phyloP scores from a whole-genome alignment of 2,888 invertebrate species.

The Apamea crenata region DNA sequence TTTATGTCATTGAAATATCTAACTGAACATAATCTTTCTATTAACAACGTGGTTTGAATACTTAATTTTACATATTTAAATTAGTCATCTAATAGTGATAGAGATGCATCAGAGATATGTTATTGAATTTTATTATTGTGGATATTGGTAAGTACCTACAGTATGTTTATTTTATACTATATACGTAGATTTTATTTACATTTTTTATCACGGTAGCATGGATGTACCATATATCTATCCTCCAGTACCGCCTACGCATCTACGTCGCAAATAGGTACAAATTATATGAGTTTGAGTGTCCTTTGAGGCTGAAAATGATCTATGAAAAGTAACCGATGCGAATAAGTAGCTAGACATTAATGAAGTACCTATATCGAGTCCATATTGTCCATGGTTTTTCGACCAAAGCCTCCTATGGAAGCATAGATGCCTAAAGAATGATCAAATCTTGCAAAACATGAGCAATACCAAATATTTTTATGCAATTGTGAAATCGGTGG shows the following conservation, averaged over 20 bases:
- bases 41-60: conserved; percentile 44
- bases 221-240: background rate
- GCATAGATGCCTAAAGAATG: background rate
- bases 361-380: background rate
- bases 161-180: background rate
- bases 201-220: background rate
- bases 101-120: conserved; percentile 24
- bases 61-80: conserved; percentile 39
- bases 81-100: conserved; percentile 5
- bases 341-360: background rate
- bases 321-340: background rate
- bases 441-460: conserved; percentile 15
- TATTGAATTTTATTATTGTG: conserved; percentile 28
- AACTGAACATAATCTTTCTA: conserved; percentile 55
- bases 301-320: background rate
- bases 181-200: background rate
- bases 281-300: background rate
- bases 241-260: background rate
- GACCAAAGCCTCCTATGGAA: background rate
- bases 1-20: conserved; percentile 52
- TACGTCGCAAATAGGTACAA: background rate
- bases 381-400: background rate
- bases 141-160: background rate
- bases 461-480: conserved; percentile 21
- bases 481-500: conserved; percentile 51